These are phyloP conservation scores for Dendrolimus pini DNA, from an alignment of 2,888 invertebrate genomes.

Conservation along the genomic window DNA sequence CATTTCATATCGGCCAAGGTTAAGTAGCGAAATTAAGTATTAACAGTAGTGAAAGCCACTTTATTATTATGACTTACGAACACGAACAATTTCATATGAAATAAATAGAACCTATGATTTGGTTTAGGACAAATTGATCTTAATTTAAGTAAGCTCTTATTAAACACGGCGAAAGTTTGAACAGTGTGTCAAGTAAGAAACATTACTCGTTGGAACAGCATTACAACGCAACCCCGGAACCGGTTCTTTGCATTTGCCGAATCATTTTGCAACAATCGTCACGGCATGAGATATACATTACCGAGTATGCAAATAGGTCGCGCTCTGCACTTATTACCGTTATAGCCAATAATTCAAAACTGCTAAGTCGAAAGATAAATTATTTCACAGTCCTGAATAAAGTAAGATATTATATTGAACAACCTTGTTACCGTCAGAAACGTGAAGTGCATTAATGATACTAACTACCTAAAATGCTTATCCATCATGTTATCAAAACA, in stretches of 20 bases:
- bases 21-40: no score
- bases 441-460: conserved; percentile 47
- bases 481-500: conserved; percentile 64
- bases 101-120: no score
- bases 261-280: conserved; percentile 51
- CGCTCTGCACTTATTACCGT: background rate
- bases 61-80: no score
- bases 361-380: background rate
- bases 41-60: no score
- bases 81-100: no score
- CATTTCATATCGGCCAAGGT: no score
- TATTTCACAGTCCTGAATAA: conserved; percentile 9
- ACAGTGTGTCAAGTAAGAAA: conserved; percentile 20
- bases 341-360: background rate
- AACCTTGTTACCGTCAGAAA: conserved; percentile 45
- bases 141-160: conserved; percentile 23
- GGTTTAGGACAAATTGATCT: no score
- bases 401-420: conserved; percentile 19
- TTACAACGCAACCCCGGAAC: conserved; percentile 34
- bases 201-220: conserved; percentile 19
- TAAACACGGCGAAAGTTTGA: conserved; percentile 43
- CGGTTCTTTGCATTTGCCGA: conserved; percentile 53
- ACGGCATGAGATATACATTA: background rate
- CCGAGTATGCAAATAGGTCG: background rate
- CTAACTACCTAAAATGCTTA: conserved; percentile 52